Conservation (phyloP, 2,797 vertebrate species). For the Lacerta agilis region DNA sequence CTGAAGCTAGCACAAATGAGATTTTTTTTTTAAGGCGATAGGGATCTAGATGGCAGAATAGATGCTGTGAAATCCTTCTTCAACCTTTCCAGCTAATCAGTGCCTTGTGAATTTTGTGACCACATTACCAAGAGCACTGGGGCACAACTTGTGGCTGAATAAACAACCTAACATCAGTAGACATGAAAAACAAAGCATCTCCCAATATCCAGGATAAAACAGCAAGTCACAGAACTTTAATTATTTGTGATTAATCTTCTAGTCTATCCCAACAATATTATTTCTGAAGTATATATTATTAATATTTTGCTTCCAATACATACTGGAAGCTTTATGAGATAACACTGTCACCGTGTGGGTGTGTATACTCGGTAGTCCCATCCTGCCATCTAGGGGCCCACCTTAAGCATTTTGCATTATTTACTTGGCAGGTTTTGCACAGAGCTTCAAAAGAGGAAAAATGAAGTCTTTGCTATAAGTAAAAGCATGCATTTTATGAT, state of each 20-base stretch:
- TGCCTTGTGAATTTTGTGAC: fast-evolving
- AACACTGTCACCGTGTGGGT: neutral
- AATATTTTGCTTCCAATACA: constrained; percentile 12
- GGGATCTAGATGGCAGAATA: neutral
- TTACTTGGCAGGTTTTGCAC: neutral
- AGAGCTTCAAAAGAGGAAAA: neutral
- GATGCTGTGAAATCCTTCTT: neutral
- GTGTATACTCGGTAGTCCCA: constrained; percentile 49
- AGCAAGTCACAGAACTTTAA: constrained; percentile 45
- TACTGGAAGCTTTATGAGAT: neutral
- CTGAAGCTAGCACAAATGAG: neutral
- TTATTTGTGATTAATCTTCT: constrained; percentile 44
- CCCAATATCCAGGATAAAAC: constrained; percentile 33
- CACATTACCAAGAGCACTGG: neutral
- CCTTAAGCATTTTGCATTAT: constrained; percentile 14
- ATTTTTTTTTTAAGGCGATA: neutral
- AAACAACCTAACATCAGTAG: constrained; percentile 35
- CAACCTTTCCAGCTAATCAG: neutral
- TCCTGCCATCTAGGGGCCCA: constrained; percentile 70
- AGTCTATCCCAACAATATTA: constrained; percentile 37
- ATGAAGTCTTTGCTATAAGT: constrained; percentile 27
- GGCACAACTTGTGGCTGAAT: neutral
- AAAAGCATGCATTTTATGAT: constrained; percentile 10
- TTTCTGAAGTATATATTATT: neutral
- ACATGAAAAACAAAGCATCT: constrained; percentile 16